A percentile compares a stretch with the other conserved stretches of the same genome.
Evolutionary conservation across 2,888 invertebrate genomes (phyloP).

Genomic region (Dicyrtoma fusca): DNA sequence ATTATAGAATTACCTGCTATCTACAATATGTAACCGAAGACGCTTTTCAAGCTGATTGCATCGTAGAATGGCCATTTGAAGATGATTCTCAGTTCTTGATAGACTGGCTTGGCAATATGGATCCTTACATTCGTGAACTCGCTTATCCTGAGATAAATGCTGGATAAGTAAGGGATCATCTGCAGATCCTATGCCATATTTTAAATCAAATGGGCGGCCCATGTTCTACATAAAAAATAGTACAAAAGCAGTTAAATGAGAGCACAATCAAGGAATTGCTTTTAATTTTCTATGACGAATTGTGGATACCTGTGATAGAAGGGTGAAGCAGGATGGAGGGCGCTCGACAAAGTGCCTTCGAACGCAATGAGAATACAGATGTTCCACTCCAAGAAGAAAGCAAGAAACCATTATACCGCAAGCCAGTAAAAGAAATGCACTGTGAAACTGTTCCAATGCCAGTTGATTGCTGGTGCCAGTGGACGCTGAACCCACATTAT

Average conservation of each 20-base stretch:
- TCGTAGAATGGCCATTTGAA: slow-evolving; percentile 44
- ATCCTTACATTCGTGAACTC: slow-evolving; percentile 45
- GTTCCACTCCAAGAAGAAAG: slow-evolving; percentile 83
- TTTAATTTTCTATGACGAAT: too few relatives aligned
- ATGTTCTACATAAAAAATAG: slow-evolving; percentile 45
- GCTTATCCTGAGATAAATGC: slow-evolving; percentile 32
- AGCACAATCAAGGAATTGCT: too few relatives aligned
- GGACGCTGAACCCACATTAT: slow-evolving; percentile 49
- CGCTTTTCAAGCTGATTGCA: slow-evolving; percentile 48
- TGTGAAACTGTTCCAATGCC: slow-evolving; percentile 93
- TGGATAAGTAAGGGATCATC: slow-evolving; percentile 11
- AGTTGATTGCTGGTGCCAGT: slow-evolving; percentile 82
- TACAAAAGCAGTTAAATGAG: too few relatives aligned
- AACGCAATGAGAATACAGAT: slow-evolving; percentile 92
- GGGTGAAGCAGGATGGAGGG: slow-evolving; percentile 88
- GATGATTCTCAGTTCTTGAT: slow-evolving; percentile 49
- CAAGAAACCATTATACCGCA: slow-evolving; percentile 91
- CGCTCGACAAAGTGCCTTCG: slow-evolving; percentile 85
- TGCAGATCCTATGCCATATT: slow-evolving; percentile 41
- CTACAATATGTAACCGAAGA: slow-evolving; percentile 40
- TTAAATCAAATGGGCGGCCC: slow-evolving; percentile 47
- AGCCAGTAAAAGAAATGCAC: slow-evolving; percentile 93
- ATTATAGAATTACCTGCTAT: slow-evolving; percentile 26
- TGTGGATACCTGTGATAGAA: slow-evolving; percentile 83
- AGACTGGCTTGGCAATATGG: slow-evolving; percentile 48